Evolutionary conservation across 1,140 invertebrate species (phyloP), one percentile per base, ranked within the genome.

Genomic region (Listronotus oregonensis): DNA sequence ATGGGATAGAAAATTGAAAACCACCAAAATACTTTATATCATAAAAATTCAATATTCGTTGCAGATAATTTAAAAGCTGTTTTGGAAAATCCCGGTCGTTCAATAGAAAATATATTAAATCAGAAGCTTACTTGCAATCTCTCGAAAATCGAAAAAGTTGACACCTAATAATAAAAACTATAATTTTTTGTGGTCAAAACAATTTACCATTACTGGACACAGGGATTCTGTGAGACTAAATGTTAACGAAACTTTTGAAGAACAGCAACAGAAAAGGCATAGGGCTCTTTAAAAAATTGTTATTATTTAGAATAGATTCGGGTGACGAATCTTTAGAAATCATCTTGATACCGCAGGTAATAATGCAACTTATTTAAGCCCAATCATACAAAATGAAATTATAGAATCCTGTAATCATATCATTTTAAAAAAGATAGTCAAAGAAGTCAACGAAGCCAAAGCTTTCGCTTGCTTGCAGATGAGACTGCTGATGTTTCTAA

Each of bases 401-500:
- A 39, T 56, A 15, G 52, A 56, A 40, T 15, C 37, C 39, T 56
- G 14, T 12, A 40, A 56, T 21, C 3, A 56, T 7, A 37, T 56
- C 3, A 32, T 56, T 15, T n/a, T 14, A 12, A 7, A 18, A 37
- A 56, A 56, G 15, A 39, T 56, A 7, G 52, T 56, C 6, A 15
- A 34, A 11, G 39, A 56, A 37, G 21, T 56, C 7, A 56, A 56
- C 9, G 10, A 17, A n/a, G 52, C 21, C 14, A 56, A 56, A 56
- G 10, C 15, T 39, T 37, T 56, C 11, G 37, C 21, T 15, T 56
- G 6, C 15, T 56, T 12, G 52, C 52, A 6, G 52, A 56, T 18
- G 52, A 56, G 39, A 34, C 52, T 8, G 37, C 31, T 34, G 52
- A 56, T 40, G 42, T 11, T 43, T 27, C 61, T 49, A 58, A 8